These are phyloP conservation scores for Dipodomys ordii DNA, from an alignment of 2,113 vertebrate species.

Conservation along the genomic window DNA sequence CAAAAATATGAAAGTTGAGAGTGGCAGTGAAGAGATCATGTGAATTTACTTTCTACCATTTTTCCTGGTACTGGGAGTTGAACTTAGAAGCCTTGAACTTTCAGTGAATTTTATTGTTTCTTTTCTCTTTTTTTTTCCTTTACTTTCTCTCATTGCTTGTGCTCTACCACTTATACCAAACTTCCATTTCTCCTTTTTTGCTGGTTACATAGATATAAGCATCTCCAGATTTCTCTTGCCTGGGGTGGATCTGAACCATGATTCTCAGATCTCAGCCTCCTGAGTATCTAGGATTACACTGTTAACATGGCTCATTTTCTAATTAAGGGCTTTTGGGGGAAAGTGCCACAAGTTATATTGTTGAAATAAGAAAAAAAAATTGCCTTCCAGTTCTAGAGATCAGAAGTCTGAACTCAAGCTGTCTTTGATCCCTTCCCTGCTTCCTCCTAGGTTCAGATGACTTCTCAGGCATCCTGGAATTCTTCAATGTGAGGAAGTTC, in stretches of 20 bases:
- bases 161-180: too few species aligned
- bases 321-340: not conserved
- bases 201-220: too few species aligned
- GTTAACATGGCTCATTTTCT: not conserved
- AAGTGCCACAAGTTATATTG: not conserved
- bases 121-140: too few species aligned
- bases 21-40: not conserved
- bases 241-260: too few species aligned
- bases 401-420: not conserved
- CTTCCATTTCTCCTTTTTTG: too few species aligned
- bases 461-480: not conserved
- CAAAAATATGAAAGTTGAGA: not conserved
- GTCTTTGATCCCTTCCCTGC: not conserved
- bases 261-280: too few species aligned
- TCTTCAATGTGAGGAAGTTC: not conserved
- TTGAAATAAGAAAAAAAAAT: not conserved
- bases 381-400: not conserved
- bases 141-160: too few species aligned
- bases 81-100: too few species aligned
- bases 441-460: not conserved
- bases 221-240: too few species aligned
- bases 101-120: too few species aligned
- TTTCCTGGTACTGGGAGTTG: too few species aligned
- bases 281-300: too few species aligned
- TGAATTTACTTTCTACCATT: not conserved